phyloP scores from a whole-genome alignment of 2,797 vertebrate genomes.

The Perodicticus potto region DNA sequence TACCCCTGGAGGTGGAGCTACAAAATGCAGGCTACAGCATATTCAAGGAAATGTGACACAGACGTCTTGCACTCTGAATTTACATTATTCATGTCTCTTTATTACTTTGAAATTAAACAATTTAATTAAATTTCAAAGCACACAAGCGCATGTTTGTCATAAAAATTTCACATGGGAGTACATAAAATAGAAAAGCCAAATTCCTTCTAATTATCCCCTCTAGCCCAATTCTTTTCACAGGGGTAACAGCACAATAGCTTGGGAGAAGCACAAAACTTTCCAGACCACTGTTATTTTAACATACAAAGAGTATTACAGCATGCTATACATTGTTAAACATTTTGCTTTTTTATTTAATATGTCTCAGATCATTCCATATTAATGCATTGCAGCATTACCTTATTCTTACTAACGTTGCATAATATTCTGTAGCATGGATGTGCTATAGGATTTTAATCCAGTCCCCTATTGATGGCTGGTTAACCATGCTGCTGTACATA shows the following conservation, averaged over 20 bases:
- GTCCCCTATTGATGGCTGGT: background rate
- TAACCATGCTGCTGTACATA: background rate
- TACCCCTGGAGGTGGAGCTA: background rate
- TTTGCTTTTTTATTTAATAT: background rate
- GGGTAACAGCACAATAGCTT: background rate
- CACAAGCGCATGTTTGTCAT: background rate
- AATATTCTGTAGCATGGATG: background rate
- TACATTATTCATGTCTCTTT: background rate
- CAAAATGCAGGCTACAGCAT: background rate
- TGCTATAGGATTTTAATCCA: background rate
- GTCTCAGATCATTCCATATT: background rate
- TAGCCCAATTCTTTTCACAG: background rate
- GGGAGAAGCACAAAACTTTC: constrained; percentile 1
- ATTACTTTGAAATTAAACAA: constrained; percentile 51
- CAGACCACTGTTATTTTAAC: background rate
- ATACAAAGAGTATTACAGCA: background rate
- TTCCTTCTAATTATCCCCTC: background rate
- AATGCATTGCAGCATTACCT: background rate
- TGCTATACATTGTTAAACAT: background rate
- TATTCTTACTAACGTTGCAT: background rate
- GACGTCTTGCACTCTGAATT: background rate
- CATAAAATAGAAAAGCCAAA: constrained; percentile 38
- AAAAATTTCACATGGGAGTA: constrained; percentile 3
- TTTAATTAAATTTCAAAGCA: constrained; percentile 43
- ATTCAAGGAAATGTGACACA: background rate